These are phyloP conservation scores for Ctenodactylus gundi DNA, from an alignment of 2,113 vertebrate species.

Conservation along the genomic window DNA sequence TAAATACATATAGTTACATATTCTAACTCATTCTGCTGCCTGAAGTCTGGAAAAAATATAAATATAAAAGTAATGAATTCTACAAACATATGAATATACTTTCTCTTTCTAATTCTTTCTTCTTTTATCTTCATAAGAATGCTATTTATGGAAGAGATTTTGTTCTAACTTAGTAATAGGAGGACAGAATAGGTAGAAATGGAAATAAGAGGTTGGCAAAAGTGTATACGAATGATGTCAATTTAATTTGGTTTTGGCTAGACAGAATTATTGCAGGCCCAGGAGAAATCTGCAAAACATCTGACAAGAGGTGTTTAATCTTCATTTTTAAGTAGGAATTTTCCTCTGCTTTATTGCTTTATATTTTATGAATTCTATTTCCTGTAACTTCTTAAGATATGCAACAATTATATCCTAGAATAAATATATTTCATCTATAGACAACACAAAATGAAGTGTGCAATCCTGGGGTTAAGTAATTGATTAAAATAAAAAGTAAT, in stretches of 20 bases:
- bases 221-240: neutral
- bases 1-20: neutral
- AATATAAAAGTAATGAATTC: conserved; percentile 1
- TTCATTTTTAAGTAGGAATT: conserved; percentile 33
- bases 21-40: neutral
- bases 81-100: neutral
- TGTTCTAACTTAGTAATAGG: neutral
- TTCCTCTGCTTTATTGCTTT: conserved; percentile 44
- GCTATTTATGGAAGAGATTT: neutral
- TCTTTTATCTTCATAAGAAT: neutral
- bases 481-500: conserved; percentile 60
- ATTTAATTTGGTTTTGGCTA: neutral
- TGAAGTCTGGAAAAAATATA: conserved; percentile 22
- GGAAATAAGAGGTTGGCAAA: neutral
- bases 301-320: neutral
- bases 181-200: conserved; percentile 18
- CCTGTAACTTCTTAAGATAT: neutral
- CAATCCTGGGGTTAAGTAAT: neutral
- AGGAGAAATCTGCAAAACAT: neutral
- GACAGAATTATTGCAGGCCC: neutral
- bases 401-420: conserved; percentile 20
- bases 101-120: conserved; percentile 30
- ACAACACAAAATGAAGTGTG: neutral
- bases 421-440: conserved; percentile 1
- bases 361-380: conserved; percentile 49